Percentiles rank a stretch among this genome's conserved stretches.
Conservation (phyloP, 2,113 vertebrate genomes). For the Paramisgurnus dabryanus region DNA sequence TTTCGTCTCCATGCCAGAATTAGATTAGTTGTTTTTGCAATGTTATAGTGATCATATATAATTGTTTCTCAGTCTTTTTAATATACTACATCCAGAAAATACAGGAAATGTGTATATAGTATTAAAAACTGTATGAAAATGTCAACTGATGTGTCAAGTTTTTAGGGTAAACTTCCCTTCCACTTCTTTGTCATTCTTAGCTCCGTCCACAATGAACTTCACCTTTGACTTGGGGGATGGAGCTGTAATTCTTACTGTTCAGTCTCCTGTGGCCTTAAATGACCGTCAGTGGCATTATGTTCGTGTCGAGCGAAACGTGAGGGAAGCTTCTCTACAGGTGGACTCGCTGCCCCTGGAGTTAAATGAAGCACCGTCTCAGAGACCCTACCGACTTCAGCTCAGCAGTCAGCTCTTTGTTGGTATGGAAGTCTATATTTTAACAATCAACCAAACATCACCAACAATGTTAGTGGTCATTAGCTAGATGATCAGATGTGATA, state of each 20-base stretch:
- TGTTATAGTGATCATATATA: no score
- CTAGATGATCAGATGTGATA: background rate
- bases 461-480: background rate
- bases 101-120: no score
- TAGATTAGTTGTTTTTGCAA: no score
- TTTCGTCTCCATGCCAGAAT: no score
- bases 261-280: slow-evolving; percentile 74
- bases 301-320: slow-evolving; percentile 80
- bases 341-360: slow-evolving; percentile 75
- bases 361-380: slow-evolving; percentile 70
- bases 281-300: slow-evolving; percentile 87
- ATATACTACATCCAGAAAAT: no score
- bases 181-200: slow-evolving; percentile 59
- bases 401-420: slow-evolving; percentile 85
- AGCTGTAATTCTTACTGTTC: slow-evolving; percentile 68
- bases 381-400: slow-evolving; percentile 77
- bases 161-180: no score
- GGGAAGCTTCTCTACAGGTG: slow-evolving; percentile 79
- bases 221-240: slow-evolving; percentile 82
- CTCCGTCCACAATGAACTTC: slow-evolving; percentile 79
- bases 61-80: no score
- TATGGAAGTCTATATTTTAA: slow-evolving; percentile 60
- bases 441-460: slow-evolving; percentile 6
- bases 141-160: no score
- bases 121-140: no score